phyloP scores from a whole-genome alignment of 2,797 vertebrate species.

The Pseudotriccus pelzelni region DNA sequence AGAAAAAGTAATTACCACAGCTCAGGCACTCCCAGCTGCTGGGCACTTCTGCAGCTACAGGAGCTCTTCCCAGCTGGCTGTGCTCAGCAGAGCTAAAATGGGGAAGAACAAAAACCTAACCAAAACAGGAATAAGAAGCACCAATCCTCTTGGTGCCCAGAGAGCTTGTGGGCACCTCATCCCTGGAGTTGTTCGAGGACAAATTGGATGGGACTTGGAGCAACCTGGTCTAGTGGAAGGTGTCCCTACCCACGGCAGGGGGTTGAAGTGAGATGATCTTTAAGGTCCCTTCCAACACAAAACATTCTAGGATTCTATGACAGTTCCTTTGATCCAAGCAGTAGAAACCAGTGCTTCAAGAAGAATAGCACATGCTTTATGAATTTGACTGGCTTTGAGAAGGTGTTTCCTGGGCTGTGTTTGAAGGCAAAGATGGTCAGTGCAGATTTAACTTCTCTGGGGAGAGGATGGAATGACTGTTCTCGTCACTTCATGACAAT shows the following conservation, averaged over 20 bases:
- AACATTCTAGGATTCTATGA: neutral
- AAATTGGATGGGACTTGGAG: neutral
- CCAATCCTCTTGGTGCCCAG: neutral
- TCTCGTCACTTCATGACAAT: accelerated
- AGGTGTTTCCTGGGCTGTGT: neutral
- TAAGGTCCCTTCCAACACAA: neutral
- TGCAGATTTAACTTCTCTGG: neutral
- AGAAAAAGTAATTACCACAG: neutral
- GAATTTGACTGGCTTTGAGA: neutral
- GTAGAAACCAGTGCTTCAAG: neutral
- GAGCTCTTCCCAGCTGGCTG: neutral
- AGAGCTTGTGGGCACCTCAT: neutral
- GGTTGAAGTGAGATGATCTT: neutral
- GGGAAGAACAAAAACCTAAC: neutral
- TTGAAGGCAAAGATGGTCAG: neutral
- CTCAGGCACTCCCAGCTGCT: neutral
- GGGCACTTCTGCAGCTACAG: neutral
- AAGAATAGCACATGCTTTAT: neutral
- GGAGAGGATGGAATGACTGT: neutral
- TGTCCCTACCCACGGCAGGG: neutral
- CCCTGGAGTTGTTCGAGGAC: neutral
- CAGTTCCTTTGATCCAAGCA: neutral
- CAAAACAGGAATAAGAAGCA: neutral
- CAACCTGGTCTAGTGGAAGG: neutral
- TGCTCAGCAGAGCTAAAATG: neutral